These are phyloP conservation scores for Phoeniculus purpureus DNA, from an alignment of 2,797 vertebrate genomes.

Conservation along the genomic window DNA sequence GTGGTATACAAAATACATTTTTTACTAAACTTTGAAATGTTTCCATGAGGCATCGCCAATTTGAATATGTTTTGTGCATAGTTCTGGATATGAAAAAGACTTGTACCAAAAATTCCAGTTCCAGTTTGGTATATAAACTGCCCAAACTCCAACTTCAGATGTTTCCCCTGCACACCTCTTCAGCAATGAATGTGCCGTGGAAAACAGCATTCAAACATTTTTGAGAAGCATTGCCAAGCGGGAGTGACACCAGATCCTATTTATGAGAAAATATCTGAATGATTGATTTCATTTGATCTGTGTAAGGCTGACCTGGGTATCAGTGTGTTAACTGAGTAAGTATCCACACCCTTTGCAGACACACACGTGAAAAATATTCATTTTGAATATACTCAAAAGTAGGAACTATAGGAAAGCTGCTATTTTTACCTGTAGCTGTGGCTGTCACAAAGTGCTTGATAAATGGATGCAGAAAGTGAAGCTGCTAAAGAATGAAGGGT, in stretches of 20 bases:
- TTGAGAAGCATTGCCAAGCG: not conserved
- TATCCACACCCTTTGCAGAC: not conserved
- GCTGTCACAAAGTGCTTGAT: conserved; percentile 98
- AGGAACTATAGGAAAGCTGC: not conserved
- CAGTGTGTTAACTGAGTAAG: not conserved
- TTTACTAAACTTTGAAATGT: not conserved
- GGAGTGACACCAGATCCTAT: not conserved
- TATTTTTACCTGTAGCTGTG: conserved; percentile 95
- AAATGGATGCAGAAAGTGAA: conserved; percentile 96
- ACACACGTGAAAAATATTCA: not conserved
- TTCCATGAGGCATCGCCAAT: not conserved
- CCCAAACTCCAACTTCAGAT: not conserved
- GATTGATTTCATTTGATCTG: not conserved
- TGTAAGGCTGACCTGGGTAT: not conserved
- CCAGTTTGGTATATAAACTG: not conserved
- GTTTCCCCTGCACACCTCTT: not conserved
- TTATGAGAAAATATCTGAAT: not conserved
- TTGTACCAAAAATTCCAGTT: not conserved
- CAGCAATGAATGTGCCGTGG: not conserved
- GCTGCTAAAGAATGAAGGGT: conserved; percentile 95
- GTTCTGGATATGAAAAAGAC: not conserved
- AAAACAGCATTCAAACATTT: not conserved
- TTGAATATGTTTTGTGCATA: not conserved
- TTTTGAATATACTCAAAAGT: not conserved
- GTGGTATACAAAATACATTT: not conserved